Conservation (phyloP, 35 echinoderm and acorn worm species). For the Apostichopus japonicus region DNA sequence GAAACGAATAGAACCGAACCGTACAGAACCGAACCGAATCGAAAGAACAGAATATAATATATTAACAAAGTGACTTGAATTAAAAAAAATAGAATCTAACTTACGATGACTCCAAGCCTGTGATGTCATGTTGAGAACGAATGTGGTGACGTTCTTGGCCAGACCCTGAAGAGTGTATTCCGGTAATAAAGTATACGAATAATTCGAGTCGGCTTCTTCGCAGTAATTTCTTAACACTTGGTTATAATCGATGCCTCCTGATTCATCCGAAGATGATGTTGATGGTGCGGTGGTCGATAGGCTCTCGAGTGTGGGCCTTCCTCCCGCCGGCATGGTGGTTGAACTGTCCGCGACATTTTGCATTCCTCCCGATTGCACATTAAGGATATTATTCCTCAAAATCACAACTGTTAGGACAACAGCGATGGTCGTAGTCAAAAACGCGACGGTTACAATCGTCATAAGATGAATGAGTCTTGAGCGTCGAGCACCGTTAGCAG, state of each 20-base stretch:
- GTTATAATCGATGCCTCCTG: not conserved
- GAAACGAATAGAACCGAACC: too few species aligned
- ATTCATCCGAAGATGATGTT: not conserved
- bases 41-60: too few species aligned
- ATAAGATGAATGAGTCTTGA: not conserved
- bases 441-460: not conserved
- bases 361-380: not conserved
- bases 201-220: not conserved
- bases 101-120: conserved; percentile 14
- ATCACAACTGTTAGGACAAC: not conserved
- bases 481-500: not conserved
- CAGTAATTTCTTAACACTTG: not conserved
- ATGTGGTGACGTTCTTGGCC: not conserved
- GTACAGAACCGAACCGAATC: too few species aligned
- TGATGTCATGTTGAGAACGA: conserved; percentile 26
- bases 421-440: not conserved
- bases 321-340: too few species aligned
- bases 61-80: too few species aligned
- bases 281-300: not conserved
- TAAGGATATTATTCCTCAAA: not conserved
- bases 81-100: not conserved
- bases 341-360: too few species aligned
- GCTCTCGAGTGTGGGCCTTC: too few species aligned
- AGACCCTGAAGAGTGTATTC: not conserved
- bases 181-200: not conserved